Evolutionary conservation across 2,113 vertebrate genomes (phyloP), one percentile per base, ranked within the genome.

Genomic region (Ophiodon elongatus): DNA sequence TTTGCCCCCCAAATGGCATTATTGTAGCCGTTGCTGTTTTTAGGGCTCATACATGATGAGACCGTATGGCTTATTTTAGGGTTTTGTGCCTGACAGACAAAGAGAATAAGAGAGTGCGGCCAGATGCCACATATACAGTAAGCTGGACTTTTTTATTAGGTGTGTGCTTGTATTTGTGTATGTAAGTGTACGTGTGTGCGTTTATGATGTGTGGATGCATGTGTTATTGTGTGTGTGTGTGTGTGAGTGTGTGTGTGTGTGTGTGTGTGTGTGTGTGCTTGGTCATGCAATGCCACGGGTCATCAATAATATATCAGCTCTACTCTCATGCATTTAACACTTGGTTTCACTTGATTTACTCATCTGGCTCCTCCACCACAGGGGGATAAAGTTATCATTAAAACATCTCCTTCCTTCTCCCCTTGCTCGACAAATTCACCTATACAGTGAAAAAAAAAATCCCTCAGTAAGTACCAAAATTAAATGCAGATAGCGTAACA

Each of bases 271-370:
- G 56, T 54, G 14, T 19, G 6, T 37, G 29, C 43, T 19, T 74
- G 86, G 82, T 82, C 84, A 90, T 90, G 84, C 85, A 85, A 87
- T 66, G 74, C 78, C 78, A 87, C 1, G 45, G 41, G 64, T 89
- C 84, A 94, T 94, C 73, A 92, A 93, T 93, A 89, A 92, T 91
- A 82, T 82, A 93, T 90, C 63, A 80, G 69, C 87, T 78, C 75
- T 75, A 75, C 89, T 89, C 86, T 89, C 77, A 50, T 81, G 85
- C 86, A 91, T 92, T 92, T 92, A 92, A 88, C 91, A 91, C 89
- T 92, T 91, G 88, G 79, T 85, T 92, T 91, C 91, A 93, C 92
- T 76, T 92, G 89, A 89, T 90, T 91, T 90, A 85, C 84, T 89
- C 79, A 85, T 92, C 82, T 79, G 73, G 81, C 69, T 89, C 73